A percentile compares a stretch with the other conserved stretches of the same genome.
Conservation (phyloP, 2,797 vertebrate species). For the Ptychobarbus kaznakovi region DNA sequence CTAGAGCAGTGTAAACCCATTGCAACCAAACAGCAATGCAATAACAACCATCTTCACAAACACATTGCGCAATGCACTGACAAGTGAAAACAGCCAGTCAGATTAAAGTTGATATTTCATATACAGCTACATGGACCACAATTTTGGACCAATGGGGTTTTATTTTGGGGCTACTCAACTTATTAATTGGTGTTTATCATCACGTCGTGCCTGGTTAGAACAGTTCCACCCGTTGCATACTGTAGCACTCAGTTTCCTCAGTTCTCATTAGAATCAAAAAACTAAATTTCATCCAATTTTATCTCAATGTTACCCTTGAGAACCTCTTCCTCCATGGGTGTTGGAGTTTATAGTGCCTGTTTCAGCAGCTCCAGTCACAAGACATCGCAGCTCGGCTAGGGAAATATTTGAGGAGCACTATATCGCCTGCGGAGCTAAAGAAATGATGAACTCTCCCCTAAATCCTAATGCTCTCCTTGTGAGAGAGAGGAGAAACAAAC, state of each 20-base stretch:
- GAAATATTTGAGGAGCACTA: conserved; percentile 29
- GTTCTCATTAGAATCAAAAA: conserved; percentile 19
- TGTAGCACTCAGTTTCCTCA: not conserved
- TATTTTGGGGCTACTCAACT: not conserved
- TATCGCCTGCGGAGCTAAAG: not conserved
- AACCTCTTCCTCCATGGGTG: not conserved
- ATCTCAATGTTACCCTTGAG: conserved; percentile 26
- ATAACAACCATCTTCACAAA: not conserved
- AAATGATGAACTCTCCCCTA: not conserved
- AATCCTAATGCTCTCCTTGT: conserved; percentile 16
- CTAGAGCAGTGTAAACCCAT: too few relatives aligned
- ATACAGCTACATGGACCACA: not conserved
- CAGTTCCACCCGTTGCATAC: not conserved
- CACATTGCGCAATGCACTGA: not conserved
- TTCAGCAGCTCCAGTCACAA: conserved; percentile 8
- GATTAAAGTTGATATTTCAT: not conserved
- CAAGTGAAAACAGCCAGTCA: not conserved
- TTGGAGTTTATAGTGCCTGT: conserved; percentile 4
- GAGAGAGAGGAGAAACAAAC: conserved; percentile 1
- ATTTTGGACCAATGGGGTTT: not conserved
- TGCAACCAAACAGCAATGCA: not conserved
- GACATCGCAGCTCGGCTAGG: not conserved
- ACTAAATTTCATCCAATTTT: conserved; percentile 23
- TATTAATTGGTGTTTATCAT: not conserved
- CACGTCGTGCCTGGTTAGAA: not conserved